Evolutionary conservation across 1,140 invertebrate genomes (phyloP), one percentile per base, ranked within the genome.

Genomic region (Augochlora pura): DNA sequence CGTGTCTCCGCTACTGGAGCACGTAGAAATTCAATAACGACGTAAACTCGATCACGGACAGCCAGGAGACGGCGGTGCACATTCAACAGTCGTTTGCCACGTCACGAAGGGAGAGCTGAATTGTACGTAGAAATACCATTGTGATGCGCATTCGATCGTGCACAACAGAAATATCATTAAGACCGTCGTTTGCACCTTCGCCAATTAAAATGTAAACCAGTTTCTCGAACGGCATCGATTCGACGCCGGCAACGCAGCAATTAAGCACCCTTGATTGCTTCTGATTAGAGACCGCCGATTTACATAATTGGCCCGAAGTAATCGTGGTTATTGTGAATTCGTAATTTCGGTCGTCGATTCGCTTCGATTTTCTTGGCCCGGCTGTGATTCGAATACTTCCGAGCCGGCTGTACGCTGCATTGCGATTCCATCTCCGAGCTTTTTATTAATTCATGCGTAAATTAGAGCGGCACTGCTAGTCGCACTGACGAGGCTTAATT

Each of bases 21-120:
- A 86, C 84, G 76, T 85, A 86, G 84, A 82, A 85, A 82, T 85
- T 86, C 75, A 86, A 86, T 86, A 86, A 80, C 83, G 68, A 86
- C 77, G 80, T 76, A 82, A 86, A 82, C 80, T 76, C 80, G 73
- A 86, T 85, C 75, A 71, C 71, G 75, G 18, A 9, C 60, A 59
- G 49, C 59, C 62, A 62, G 57, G 72, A 75, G 80, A 71, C 68
- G 77, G 84, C 10, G 12, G 9, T 32, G 9, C 71, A 78, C 84
- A 85, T 82, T 85, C 80, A 86, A 78, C 74, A 82, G 67, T 68
- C 69, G 84, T 79, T 86, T 86, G 77, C 84, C 80, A 60, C 71
- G 73, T 65, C 72, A 81, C 76, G 75, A 66, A 82, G 74, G 49
- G 38, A 57, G 73, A 27, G 67, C 66, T 73, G 83, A 85, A 82